These are phyloP conservation scores for Melanchra persicariae DNA, from an alignment of 2,888 invertebrate genomes.

Conservation along the genomic window DNA sequence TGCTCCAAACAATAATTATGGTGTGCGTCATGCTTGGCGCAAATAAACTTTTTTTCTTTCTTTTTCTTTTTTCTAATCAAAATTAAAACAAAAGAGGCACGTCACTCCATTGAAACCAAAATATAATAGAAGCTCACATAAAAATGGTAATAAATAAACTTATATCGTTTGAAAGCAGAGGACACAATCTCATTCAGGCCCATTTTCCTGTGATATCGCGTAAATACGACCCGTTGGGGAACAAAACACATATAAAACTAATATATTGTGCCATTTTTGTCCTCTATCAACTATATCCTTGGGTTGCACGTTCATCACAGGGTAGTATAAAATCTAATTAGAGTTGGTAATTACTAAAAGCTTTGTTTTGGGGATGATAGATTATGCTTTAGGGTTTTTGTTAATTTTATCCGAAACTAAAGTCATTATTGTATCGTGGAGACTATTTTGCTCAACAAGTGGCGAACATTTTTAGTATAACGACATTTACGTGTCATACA, in stretches of 20 bases:
- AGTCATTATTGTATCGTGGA: not conserved
- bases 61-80: not conserved
- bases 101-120: conserved; percentile 55
- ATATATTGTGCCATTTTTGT: conserved; percentile 81
- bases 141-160: conserved; percentile 75
- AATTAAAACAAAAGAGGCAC: conserved; percentile 31
- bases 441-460: not conserved
- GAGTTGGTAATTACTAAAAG: conserved; percentile 44
- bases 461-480: not conserved
- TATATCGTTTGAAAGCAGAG: conserved; percentile 73
- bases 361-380: conserved; percentile 38
- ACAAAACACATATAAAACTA: conserved; percentile 79
- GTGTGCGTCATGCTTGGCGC: too few relatives aligned
- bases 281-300: conserved; percentile 75
- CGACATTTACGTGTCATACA: not conserved
- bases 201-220: conserved; percentile 72
- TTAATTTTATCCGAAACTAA: conserved; percentile 1
- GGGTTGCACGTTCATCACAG: conserved; percentile 64
- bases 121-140: conserved; percentile 63
- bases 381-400: conserved; percentile 29
- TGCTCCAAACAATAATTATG: not conserved
- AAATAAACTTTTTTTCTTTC: too few relatives aligned
- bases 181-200: conserved; percentile 73
- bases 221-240: conserved; percentile 75
- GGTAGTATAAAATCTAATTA: conserved; percentile 48